Percentiles rank a stretch among this genome's conserved stretches.
Evolutionary conservation across 2,888 invertebrate species (phyloP).

Genomic region (Chymomyza procnemis): DNA sequence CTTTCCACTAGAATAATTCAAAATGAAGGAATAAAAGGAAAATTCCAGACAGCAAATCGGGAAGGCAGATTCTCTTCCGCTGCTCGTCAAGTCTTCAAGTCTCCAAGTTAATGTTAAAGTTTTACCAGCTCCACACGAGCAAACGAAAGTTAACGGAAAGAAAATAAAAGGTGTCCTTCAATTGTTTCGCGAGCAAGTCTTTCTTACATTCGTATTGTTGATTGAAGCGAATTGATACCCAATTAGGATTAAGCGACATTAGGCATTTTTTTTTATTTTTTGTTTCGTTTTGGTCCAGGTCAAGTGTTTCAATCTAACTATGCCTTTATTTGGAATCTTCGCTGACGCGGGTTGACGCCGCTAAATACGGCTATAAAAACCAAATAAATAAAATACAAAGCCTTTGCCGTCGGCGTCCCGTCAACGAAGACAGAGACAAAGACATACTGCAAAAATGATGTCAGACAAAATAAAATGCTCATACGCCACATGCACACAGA

Average conservation of each 20-base stretch:
- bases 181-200: conserved; percentile 2
- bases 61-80: conserved; percentile 29
- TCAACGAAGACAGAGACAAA: conserved; percentile 8
- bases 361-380: conserved; percentile 57
- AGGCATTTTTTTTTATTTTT: neutral
- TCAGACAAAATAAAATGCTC: conserved; percentile 28
- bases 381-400: conserved; percentile 65
- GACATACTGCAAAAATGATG: conserved; percentile 22
- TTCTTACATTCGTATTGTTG: conserved; percentile 38
- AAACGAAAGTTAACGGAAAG: neutral
- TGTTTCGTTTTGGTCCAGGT: neutral
- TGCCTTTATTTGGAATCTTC: conserved; percentile 10
- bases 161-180: neutral
- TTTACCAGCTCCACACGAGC: conserved; percentile 23
- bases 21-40: neutral
- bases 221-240: conserved; percentile 70
- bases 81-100: conserved; percentile 27
- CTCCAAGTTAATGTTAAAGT: conserved; percentile 58
- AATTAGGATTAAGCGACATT: conserved; percentile 65
- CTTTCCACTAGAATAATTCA: conserved; percentile 24
- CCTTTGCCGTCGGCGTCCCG: conserved; percentile 50
- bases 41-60: neutral
- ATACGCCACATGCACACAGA: conserved; percentile 3
- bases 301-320: conserved; percentile 60
- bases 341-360: neutral